A percentile compares a stretch with the other conserved stretches of the same genome.
Conservation (phyloP, 2,888 invertebrate genomes). For the Scrobipalpa atriplicella region DNA sequence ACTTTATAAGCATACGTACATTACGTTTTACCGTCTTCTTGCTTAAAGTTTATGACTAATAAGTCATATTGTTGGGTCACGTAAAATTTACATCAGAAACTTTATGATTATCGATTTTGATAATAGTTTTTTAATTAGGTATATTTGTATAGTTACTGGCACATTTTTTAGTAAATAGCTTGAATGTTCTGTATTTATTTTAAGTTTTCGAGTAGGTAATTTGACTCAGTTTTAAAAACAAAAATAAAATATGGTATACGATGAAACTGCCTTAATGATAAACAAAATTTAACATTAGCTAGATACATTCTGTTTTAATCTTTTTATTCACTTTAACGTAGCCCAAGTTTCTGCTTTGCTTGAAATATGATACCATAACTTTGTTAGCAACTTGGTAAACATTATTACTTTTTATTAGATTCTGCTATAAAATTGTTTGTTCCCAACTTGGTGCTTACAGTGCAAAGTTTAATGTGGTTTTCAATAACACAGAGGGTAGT, state of each 20-base stretch:
- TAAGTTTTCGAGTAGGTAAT: too few species aligned
- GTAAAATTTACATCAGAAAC: too few species aligned
- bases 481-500: slow-evolving; percentile 22
- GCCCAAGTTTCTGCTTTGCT: slow-evolving; percentile 22
- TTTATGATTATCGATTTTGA: too few species aligned
- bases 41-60: too few species aligned
- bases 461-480: slow-evolving; percentile 27
- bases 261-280: background rate
- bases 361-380: slow-evolving; percentile 16
- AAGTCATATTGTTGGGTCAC: too few species aligned
- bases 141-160: too few species aligned
- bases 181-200: too few species aligned
- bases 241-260: background rate
- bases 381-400: slow-evolving; percentile 17
- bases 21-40: background rate
- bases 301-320: background rate
- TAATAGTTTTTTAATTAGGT: too few species aligned
- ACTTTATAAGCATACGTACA: background rate
- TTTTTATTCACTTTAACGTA: background rate
- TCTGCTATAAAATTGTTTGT: slow-evolving; percentile 20
- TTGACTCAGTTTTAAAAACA: background rate
- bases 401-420: slow-evolving; percentile 27
- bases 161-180: too few species aligned
- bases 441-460: slow-evolving; percentile 3
- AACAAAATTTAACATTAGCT: background rate